Evolutionary conservation across 2,113 vertebrate genomes (phyloP), one percentile per base, ranked within the genome.

Genomic region (Hystrix cristata): DNA sequence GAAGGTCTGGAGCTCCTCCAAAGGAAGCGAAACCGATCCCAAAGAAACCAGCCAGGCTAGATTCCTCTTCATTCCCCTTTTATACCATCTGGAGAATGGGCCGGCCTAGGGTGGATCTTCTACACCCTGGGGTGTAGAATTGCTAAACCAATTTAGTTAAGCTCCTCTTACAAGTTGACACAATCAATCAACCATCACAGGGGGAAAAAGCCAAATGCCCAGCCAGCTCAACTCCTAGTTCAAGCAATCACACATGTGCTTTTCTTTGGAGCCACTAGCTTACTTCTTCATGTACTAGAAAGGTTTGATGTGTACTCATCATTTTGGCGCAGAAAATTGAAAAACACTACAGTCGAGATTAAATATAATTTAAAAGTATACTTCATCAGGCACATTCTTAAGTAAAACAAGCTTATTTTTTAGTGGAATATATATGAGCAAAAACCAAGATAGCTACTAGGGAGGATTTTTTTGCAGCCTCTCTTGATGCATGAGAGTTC

Each of bases 291-390:
- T 5, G 7, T 5, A 27, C 12, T 11, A 34, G 23, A 57, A 91
- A 60, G 16, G 0, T 11, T 79, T 46, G 23, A 29, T 34, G 23
- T 31, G 15, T 18, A n/a, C 9, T 48, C 76, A 18, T 21, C 53
- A 57, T n/a, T 76, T 82, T 55, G 48, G 29, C 67, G 93, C 5
- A 72, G 43, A 65, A 67, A 67, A 65, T 79, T 79, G 65, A 88
- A 72, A 31, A n/a, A 71, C 16, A 76, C 0, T 59, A 74, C 11
- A 31, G 34, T 18, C 64, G 21, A 71, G 18, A 83, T 53, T 76
- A 43, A 81, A 82, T 59, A 80, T 60, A 88, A 74, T 84, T 67
- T 29, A 55, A 81, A 62, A 38, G 53, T 51, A 4, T 62, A 18
- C 11, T 93, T 74, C 11, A 80, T 65, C 71, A 80, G 84, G 34